Evolutionary conservation across 2,888 invertebrate genomes (phyloP).

Genomic region (Cryptophagus acutangulus): DNA sequence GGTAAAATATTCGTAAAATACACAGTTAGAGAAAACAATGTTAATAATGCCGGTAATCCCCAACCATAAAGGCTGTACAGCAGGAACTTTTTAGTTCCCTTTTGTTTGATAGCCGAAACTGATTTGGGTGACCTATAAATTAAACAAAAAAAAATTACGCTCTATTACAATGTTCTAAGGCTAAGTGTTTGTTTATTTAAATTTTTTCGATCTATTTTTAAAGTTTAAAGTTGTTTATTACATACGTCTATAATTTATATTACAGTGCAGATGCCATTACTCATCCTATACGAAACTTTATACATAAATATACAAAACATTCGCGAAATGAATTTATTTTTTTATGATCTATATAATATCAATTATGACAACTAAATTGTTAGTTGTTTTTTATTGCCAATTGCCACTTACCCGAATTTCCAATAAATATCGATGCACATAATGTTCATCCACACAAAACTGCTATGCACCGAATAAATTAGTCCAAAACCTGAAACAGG

Average conservation of each 20-base stretch:
- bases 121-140: slow-evolving; percentile 17
- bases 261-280: too few species aligned
- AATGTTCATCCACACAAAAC: slow-evolving; percentile 33
- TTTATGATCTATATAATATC: too few species aligned
- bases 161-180: neutral
- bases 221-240: too few species aligned
- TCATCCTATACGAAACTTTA: too few species aligned
- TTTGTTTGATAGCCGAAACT: slow-evolving; percentile 11
- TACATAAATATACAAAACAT: too few species aligned
- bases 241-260: too few species aligned
- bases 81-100: slow-evolving; percentile 53
- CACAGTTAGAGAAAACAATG: slow-evolving; percentile 47
- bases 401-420: slow-evolving; percentile 34
- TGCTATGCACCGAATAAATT: slow-evolving; percentile 26
- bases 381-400: too few species aligned
- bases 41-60: slow-evolving; percentile 58
- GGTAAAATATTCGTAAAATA: slow-evolving; percentile 51
- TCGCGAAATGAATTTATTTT: too few species aligned
- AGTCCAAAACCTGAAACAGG: slow-evolving; percentile 28
- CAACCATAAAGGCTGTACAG: slow-evolving; percentile 69
- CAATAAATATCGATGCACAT: slow-evolving; percentile 35
- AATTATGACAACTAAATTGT: too few species aligned
- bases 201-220: too few species aligned
- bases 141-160: slow-evolving; percentile 1
- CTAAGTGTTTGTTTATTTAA: slow-evolving; percentile 5